Conservation (phyloP, 2,888 invertebrate species). For the Rhagophthalmus giganteus region DNA sequence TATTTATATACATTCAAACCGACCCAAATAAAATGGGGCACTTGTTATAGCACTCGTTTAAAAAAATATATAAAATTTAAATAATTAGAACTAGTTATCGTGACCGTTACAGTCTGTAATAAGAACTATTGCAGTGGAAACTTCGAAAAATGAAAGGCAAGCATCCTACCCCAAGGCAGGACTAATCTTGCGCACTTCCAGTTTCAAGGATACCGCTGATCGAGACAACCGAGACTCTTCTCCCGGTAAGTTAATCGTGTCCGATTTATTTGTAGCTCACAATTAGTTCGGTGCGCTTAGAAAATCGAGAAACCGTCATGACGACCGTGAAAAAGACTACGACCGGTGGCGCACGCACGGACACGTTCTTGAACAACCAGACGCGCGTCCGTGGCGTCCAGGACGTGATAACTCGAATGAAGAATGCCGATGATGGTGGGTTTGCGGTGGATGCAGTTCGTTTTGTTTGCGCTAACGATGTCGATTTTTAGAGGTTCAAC, state of each 20-base stretch:
- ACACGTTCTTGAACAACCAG: constrained; percentile 73
- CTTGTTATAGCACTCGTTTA: too few species aligned
- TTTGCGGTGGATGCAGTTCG: constrained; percentile 38
- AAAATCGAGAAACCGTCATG: constrained; percentile 5
- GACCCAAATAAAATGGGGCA: too few species aligned
- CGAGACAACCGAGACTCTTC: constrained; percentile 41
- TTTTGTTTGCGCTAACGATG: too few species aligned
- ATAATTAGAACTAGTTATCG: too few species aligned
- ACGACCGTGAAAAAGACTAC: constrained; percentile 17
- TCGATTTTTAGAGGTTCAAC: constrained; percentile 60
- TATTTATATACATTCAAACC: too few species aligned
- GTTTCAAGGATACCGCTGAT: constrained; percentile 59
- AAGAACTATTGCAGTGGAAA: constrained; percentile 60
- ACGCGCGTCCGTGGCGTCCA: constrained; percentile 73
- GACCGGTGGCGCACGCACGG: constrained; percentile 35
- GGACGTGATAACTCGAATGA: constrained; percentile 78
- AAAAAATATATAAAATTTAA: too few species aligned
- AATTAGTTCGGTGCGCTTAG: constrained; percentile 1
- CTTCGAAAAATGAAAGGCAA: constrained; percentile 59
- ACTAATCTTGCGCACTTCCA: constrained; percentile 68
- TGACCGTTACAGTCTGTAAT: too few species aligned
- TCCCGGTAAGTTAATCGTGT: constrained; percentile 38
- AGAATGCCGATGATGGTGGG: constrained; percentile 66
- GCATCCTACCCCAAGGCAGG: constrained; percentile 73
- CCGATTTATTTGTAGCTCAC: background rate